These are phyloP conservation scores for Falcaria lacertinaria DNA, from an alignment of 2,888 invertebrate genomes.

Conservation along the genomic window DNA sequence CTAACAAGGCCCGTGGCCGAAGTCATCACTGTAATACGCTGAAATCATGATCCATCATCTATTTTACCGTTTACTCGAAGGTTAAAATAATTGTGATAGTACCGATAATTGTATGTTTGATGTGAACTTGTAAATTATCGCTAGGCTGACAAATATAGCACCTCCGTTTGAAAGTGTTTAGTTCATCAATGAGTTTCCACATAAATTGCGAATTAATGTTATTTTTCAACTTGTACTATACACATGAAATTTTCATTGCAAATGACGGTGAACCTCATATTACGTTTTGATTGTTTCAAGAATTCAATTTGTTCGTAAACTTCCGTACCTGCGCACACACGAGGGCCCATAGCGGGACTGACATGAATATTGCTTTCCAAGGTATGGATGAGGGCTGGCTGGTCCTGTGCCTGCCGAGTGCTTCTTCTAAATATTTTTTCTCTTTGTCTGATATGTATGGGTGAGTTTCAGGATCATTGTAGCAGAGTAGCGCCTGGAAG, in stretches of 20 bases:
- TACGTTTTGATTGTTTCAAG: no score
- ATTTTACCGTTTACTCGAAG: background rate
- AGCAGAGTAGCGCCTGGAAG: slow-evolving; percentile 80
- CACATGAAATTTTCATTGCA: slow-evolving; percentile 12
- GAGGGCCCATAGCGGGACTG: slow-evolving; percentile 86
- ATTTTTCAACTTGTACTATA: no score
- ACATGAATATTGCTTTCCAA: slow-evolving; percentile 85
- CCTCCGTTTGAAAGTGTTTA: slow-evolving; percentile 7
- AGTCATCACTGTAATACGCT: no score
- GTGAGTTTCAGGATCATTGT: slow-evolving; percentile 85
- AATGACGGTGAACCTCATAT: background rate
- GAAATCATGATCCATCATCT: slow-evolving; percentile 2
- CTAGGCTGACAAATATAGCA: slow-evolving; percentile 12
- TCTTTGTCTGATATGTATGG: slow-evolving; percentile 87
- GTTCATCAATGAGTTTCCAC: slow-evolving; percentile 12
- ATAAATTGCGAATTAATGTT: no score
- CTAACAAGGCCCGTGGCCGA: background rate
- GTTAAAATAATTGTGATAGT: background rate
- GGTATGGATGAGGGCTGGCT: slow-evolving; percentile 82
- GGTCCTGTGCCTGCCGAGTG: slow-evolving; percentile 78
- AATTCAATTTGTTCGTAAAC: slow-evolving; percentile 5
- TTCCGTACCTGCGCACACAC: slow-evolving; percentile 82
- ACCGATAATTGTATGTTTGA: background rate
- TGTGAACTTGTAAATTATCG: slow-evolving; percentile 9
- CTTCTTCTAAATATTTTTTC: slow-evolving; percentile 82